phyloP scores from a whole-genome alignment of 2,113 vertebrate species.

The Stigmatopora nigra region DNA sequence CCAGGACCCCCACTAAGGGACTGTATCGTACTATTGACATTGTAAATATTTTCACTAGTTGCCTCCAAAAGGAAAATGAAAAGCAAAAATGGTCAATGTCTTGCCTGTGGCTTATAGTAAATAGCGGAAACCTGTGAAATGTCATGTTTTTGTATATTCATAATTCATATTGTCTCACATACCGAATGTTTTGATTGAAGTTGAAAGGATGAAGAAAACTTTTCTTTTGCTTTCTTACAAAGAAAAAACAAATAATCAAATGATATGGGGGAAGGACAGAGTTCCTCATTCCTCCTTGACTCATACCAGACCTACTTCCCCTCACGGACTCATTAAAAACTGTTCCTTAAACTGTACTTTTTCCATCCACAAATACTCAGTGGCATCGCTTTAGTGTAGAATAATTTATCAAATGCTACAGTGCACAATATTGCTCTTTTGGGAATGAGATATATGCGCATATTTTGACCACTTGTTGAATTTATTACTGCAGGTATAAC shows the following conservation, averaged over 20 bases:
- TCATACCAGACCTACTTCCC: slow-evolving; percentile 29
- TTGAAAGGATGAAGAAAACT: neutral
- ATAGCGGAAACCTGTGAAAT: neutral
- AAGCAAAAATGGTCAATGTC: neutral
- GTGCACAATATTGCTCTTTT: slow-evolving; percentile 44
- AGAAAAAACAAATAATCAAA: no score
- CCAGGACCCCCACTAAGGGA: neutral
- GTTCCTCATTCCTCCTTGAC: slow-evolving; percentile 29
- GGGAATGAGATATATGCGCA: slow-evolving; percentile 44
- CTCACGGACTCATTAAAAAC: slow-evolving; percentile 40
- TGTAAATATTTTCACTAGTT: neutral
- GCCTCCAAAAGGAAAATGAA: neutral
- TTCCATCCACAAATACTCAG: slow-evolving; percentile 5
- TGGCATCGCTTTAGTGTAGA: slow-evolving; percentile 30
- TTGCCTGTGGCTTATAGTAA: neutral
- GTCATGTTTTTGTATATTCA: neutral
- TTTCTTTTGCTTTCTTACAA: slow-evolving; percentile 7
- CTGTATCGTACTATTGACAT: neutral
- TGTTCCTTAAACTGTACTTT: slow-evolving; percentile 22
- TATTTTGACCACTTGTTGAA: slow-evolving; percentile 48
- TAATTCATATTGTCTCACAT: neutral
- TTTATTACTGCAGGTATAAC: slow-evolving; percentile 33
- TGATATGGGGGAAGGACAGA: slow-evolving; percentile 7
- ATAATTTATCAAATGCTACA: slow-evolving; percentile 34
- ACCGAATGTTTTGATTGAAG: neutral